Evolutionary conservation across 2,888 invertebrate species (phyloP).

Genomic region (Sympetrum striolatum): DNA sequence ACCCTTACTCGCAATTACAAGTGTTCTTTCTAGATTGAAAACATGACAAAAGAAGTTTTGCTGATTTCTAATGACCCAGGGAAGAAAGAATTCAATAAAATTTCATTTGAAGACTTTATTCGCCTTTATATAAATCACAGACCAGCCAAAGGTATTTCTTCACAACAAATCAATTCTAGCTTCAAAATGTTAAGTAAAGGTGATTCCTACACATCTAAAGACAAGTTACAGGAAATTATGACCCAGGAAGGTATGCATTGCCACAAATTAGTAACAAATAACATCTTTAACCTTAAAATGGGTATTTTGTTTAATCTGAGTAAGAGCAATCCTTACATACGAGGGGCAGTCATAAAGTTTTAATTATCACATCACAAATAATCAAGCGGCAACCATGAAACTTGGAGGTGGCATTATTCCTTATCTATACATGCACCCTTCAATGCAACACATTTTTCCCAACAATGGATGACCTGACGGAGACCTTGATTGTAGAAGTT

Average conservation of each 20-base stretch:
- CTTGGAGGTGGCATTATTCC: no score
- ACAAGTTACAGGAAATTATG: background rate
- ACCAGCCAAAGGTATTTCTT: constrained; percentile 66
- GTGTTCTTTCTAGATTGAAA: constrained; percentile 62
- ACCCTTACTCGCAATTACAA: background rate
- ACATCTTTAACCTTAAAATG: no score
- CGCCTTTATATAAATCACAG: constrained; percentile 72
- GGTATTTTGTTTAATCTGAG: no score
- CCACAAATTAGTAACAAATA: background rate
- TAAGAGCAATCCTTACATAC: no score
- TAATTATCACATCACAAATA: no score
- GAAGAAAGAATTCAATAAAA: constrained; percentile 60
- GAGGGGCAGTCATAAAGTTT: no score
- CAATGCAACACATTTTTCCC: no score
- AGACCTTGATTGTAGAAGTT: no score
- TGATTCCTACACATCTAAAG: background rate
- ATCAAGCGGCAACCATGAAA: no score
- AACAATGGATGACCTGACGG: no score
- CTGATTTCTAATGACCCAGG: constrained; percentile 63
- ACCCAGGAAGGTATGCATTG: background rate
- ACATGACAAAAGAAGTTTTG: constrained; percentile 66
- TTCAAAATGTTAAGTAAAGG: background rate
- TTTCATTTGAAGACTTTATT: constrained; percentile 72
- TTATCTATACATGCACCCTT: no score
- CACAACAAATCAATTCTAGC: constrained; percentile 57